A percentile compares a stretch with the other conserved stretches of the same genome.
Evolutionary conservation across 2,113 vertebrate species (phyloP).

Genomic region (Phylloscopus trochiloides): DNA sequence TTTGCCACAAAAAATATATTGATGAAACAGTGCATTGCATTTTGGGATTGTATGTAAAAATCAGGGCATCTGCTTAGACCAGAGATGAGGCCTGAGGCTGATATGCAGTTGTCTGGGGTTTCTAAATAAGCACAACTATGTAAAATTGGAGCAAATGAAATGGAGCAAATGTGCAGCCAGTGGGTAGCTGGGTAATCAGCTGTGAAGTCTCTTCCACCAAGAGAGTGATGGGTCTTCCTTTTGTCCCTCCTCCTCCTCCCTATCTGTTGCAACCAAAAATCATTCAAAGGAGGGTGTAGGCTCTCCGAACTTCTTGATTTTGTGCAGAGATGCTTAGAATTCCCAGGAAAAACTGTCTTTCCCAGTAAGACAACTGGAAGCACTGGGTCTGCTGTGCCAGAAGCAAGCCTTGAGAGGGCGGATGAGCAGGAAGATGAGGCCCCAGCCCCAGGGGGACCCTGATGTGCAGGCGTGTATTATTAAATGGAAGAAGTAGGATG

Average conservation of each 20-base stretch:
- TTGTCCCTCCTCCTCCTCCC: not conserved
- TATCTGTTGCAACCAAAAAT: not conserved
- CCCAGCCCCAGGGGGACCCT: not conserved
- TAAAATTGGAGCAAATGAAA: conserved; percentile 28
- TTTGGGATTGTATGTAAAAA: not conserved
- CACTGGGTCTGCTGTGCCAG: not conserved
- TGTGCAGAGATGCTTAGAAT: not conserved
- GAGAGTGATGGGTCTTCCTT: not conserved
- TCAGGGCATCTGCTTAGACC: not conserved
- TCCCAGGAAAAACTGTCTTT: not conserved
- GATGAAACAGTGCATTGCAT: not conserved
- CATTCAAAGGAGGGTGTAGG: not conserved
- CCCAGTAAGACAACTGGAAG: not conserved
- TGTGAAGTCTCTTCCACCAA: not conserved
- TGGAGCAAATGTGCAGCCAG: not conserved
- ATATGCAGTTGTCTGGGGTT: not conserved
- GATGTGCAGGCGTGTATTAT: not conserved
- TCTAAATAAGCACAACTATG: not conserved
- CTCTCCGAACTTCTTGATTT: not conserved
- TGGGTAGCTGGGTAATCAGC: not conserved
- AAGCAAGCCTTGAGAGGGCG: not conserved
- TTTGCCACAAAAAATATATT: not conserved
- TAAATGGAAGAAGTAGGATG: not conserved
- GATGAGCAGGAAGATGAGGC: not conserved
- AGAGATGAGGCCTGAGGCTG: not conserved